These are phyloP conservation scores for Ibidorhyncha struthersii DNA, from an alignment of 2,113 vertebrate species.

Conservation along the genomic window DNA sequence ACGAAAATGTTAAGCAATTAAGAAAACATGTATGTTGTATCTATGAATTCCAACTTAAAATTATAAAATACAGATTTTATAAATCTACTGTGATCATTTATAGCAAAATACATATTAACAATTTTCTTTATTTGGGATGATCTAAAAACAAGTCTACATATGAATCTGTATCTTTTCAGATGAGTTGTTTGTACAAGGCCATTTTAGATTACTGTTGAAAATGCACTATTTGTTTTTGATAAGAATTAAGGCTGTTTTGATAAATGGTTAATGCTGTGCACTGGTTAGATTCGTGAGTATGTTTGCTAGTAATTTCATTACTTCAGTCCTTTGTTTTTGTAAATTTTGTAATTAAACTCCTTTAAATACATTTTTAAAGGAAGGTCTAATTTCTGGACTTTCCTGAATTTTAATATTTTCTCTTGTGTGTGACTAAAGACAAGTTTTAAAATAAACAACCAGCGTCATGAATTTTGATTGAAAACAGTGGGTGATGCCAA, in stretches of 20 bases:
- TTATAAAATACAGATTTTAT: background rate
- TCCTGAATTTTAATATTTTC: background rate
- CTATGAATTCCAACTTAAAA: background rate
- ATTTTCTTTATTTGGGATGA: background rate
- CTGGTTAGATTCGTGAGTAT: background rate
- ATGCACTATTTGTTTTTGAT: background rate
- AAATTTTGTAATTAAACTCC: background rate
- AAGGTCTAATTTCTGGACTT: background rate
- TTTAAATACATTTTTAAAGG: background rate
- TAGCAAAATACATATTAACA: background rate
- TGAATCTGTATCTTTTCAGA: background rate
- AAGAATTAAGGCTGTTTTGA: background rate
- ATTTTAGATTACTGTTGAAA: background rate
- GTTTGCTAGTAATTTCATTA: background rate
- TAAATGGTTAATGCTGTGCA: background rate
- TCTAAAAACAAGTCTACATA: background rate
- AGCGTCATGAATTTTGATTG: background rate
- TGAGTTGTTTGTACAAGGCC: background rate
- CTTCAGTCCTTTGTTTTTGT: background rate
- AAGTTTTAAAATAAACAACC: background rate
- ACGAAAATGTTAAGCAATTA: background rate
- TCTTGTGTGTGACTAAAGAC: background rate
- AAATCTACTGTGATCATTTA: background rate
- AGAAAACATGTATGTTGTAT: background rate
- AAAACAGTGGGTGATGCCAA: background rate